Evolutionary conservation across 2,797 vertebrate species (phyloP).

Genomic region (Odontamblyopus lacepedii): DNA sequence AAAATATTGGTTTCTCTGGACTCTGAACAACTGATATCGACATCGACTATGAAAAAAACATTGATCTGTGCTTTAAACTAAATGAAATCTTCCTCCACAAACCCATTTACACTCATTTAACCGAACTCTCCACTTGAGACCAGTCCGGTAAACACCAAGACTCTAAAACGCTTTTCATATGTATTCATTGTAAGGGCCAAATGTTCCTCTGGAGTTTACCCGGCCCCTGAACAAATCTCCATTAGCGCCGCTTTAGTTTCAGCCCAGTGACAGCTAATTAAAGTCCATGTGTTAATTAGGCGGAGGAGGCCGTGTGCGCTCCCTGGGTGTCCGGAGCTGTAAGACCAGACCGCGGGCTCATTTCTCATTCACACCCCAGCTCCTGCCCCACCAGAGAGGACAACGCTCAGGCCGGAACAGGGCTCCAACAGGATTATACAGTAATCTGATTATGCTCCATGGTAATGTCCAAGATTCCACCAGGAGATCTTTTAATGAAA

Average conservation of each 20-base stretch:
- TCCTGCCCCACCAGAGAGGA: neutral
- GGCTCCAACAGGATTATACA: slow-evolving; percentile 3
- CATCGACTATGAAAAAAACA: no score
- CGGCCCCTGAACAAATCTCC: slow-evolving; percentile 17
- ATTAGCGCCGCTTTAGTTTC: slow-evolving; percentile 20
- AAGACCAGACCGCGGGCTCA: slow-evolving; percentile 5
- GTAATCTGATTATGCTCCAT: neutral
- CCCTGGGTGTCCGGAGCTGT: slow-evolving; percentile 23
- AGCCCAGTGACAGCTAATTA: slow-evolving; percentile 45
- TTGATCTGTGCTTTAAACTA: neutral
- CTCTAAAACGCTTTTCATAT: neutral
- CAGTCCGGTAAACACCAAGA: neutral
- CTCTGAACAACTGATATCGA: no score
- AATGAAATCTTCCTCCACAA: neutral
- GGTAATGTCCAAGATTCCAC: neutral
- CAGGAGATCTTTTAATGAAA: neutral
- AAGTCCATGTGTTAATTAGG: slow-evolving; percentile 49
- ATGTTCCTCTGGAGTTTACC: slow-evolving; percentile 12
- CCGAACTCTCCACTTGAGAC: neutral
- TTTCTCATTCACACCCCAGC: slow-evolving; percentile 16
- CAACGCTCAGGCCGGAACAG: neutral
- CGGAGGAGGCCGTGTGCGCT: slow-evolving; percentile 19
- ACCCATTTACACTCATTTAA: neutral
- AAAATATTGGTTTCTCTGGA: no score
- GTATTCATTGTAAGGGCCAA: slow-evolving; percentile 1